phyloP scores from a whole-genome alignment of 2,888 invertebrate species.

The Chromoteleia sp. region DNA sequence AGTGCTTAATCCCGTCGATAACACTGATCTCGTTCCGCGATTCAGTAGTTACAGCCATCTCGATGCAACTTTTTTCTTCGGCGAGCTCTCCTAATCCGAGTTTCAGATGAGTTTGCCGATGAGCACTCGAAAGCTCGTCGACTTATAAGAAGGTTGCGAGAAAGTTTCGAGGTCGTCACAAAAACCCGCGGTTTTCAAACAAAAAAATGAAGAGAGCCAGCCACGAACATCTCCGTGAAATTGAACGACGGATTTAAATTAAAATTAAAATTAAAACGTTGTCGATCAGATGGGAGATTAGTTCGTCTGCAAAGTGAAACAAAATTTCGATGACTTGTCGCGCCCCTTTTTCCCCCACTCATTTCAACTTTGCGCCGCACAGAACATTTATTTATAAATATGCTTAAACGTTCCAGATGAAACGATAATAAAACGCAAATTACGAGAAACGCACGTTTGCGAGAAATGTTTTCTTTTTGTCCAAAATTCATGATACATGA shows the following conservation, averaged over 20 bases:
- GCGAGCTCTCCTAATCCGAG: slow-evolving; percentile 78
- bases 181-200: slow-evolving; percentile 72
- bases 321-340: no score
- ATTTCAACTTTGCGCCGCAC: no score
- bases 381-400: no score
- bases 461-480: no score
- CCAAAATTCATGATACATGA: no score
- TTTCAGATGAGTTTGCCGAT: slow-evolving; percentile 81
- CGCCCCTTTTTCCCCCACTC: no score
- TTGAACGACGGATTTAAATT: slow-evolving; percentile 61
- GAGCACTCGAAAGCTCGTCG: slow-evolving; percentile 76
- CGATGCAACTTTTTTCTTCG: slow-evolving; percentile 66
- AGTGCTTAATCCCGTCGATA: slow-evolving; percentile 71
- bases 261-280: slow-evolving; percentile 64
- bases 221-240: slow-evolving; percentile 49
- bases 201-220: slow-evolving; percentile 40
- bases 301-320: neutral
- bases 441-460: no score
- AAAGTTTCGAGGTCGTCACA: slow-evolving; percentile 78
- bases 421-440: no score
- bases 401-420: no score
- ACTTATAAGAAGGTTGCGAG: slow-evolving; percentile 77
- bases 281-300: slow-evolving; percentile 43
- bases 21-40: slow-evolving; percentile 45
- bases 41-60: slow-evolving; percentile 63